Base-by-base conservation (phyloP, 2,797 vertebrate species). In the Muscicapa striata region DNA sequence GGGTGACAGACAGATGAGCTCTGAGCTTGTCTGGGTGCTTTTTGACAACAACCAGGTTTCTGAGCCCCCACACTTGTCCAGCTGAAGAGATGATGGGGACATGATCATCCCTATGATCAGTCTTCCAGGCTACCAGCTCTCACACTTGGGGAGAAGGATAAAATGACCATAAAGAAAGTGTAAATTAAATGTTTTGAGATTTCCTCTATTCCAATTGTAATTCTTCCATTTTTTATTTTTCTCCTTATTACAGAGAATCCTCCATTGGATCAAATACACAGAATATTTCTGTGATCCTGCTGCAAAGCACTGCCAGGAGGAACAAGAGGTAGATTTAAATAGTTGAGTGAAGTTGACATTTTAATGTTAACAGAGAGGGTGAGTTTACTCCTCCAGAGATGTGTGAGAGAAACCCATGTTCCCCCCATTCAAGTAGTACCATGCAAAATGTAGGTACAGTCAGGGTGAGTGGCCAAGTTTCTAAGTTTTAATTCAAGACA, bases 231-330 rank as follows among this genome's bases (percentile, higher is more conserved):
- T 87, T 64, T 63, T 0, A 4, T 49, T 80, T 76, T 83, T n/a
- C 23, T 79, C 7, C 11, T 55, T 69, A 45, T 66, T 83, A 32
- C 30, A 36, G 30, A 76, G 22, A 48, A 69, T 69, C 13, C 1
- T 62, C 46, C 0, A 0, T 24, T 34, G 29, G 38, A 34, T 79
- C 34, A 79, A 75, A 69, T 7, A 29, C 13, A n/a, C 11, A 23
- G 34, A 87, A 48, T 58, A n/a, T 77, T 87, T 81, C 43, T 20
- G 8, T 4, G 7, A n/a, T 59, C 17, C 12, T 62, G 13, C 41
- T 57, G 41, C 62, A 49, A 74, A 70, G 15, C 17, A 46, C 27
- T 62, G 29, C 24, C 34, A 87, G 67, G 29, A 91, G 24, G 48
- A 87, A 43, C 15, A 57, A 67, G 20, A 84, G 11, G 30, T 59